phyloP scores from a whole-genome alignment of 2,888 invertebrate species.

The Vesta saturnalis region DNA sequence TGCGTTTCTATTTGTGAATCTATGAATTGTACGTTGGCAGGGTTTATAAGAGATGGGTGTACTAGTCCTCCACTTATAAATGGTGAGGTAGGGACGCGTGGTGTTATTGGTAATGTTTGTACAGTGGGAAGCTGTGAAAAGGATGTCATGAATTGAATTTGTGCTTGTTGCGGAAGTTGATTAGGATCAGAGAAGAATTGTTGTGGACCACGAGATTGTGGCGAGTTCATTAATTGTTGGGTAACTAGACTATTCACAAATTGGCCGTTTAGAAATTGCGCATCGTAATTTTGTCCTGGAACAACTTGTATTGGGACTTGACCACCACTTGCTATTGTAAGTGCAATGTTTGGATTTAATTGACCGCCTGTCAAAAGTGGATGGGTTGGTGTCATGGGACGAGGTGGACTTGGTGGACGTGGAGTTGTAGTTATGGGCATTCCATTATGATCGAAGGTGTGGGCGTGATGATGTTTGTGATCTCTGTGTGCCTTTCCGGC shows the following conservation, averaged over 20 bases:
- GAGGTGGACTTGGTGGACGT: constrained; percentile 67
- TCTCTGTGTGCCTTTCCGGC: constrained; percentile 89
- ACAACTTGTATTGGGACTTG: constrained; percentile 49
- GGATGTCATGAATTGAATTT: constrained; percentile 22
- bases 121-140: constrained; percentile 33
- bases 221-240: constrained; percentile 45
- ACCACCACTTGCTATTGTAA: constrained; percentile 63
- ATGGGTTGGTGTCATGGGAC: constrained; percentile 65
- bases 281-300: constrained; percentile 66
- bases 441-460: constrained; percentile 81
- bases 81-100: constrained; percentile 37
- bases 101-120: constrained; percentile 33
- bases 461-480: constrained; percentile 88
- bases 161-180: constrained; percentile 38
- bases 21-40: constrained; percentile 72
- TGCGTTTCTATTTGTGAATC: constrained; percentile 64
- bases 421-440: constrained; percentile 69
- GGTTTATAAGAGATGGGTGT: constrained; percentile 64
- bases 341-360: constrained; percentile 67
- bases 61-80: constrained; percentile 53
- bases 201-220: constrained; percentile 38
- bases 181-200: constrained; percentile 24
- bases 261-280: constrained; percentile 73
- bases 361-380: constrained; percentile 71
- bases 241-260: constrained; percentile 60